Conservation (phyloP, 2,797 vertebrate genomes). For the Babyrousa celebensis region DNA sequence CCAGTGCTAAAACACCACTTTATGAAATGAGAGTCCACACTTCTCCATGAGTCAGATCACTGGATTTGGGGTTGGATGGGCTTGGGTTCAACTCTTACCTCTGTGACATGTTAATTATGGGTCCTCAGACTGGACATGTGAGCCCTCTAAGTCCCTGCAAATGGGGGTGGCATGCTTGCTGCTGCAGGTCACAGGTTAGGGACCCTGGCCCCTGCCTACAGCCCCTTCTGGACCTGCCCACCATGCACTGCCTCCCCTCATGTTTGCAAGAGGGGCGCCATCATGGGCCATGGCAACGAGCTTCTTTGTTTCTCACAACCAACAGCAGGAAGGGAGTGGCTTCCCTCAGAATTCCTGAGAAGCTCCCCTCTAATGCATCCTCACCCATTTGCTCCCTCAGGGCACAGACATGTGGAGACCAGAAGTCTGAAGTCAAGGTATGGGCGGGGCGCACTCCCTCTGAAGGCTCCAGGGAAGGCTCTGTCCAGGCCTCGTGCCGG, state of each 20-base stretch:
- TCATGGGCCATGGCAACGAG: rapidly evolving
- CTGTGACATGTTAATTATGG: neutral
- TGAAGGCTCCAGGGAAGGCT: no score
- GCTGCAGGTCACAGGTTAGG: neutral
- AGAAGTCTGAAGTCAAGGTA: neutral
- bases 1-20: neutral
- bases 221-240: neutral
- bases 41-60: neutral
- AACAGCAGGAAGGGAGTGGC: neutral
- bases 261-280: neutral
- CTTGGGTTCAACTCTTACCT: neutral
- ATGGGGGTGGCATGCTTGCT: neutral
- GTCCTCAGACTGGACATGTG: neutral
- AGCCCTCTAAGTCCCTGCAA: neutral
- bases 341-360: neutral
- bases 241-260: neutral
- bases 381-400: neutral
- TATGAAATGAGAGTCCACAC: neutral
- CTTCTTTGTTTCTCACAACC: neutral
- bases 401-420: neutral
- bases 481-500: neutral
- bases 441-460: no score
- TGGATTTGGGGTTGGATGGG: neutral
- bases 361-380: neutral
- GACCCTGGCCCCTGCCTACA: rapidly evolving